Conservation (phyloP, 2,797 vertebrate species). For the Loriculus beryllinus region DNA sequence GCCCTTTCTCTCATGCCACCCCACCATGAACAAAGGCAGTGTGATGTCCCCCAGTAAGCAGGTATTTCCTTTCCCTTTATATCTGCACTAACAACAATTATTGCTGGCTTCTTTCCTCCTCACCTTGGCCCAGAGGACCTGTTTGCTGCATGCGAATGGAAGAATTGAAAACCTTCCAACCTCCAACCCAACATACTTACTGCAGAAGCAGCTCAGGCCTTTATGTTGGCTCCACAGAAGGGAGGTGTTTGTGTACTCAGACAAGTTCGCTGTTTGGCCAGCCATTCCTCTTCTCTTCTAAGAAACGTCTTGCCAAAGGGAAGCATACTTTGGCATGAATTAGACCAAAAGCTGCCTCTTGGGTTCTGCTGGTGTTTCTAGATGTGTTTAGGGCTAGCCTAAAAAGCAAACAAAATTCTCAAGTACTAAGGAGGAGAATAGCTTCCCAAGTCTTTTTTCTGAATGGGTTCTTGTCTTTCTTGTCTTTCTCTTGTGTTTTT, state of each 20-base stretch:
- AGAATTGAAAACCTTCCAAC: not conserved
- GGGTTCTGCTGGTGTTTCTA: not conserved
- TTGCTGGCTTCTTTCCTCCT: not conserved
- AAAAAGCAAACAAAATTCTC: not conserved
- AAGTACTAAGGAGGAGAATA: not conserved
- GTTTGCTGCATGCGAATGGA: not conserved
- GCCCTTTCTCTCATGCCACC: not conserved
- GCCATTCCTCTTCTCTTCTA: not conserved
- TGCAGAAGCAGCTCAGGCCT: not conserved
- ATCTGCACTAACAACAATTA: not conserved
- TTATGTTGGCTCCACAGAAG: not conserved
- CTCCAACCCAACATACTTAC: fast-evolving
- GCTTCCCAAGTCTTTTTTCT: not conserved
- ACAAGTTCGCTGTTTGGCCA: not conserved
- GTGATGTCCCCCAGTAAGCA: not conserved
- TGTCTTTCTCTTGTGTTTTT: not conserved
- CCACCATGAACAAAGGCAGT: not conserved
- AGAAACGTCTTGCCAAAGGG: not conserved
- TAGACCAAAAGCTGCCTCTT: not conserved
- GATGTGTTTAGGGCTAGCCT: not conserved
- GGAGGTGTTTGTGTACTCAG: not conserved
- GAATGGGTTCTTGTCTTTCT: not conserved
- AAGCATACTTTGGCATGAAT: not conserved
- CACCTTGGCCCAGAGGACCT: not conserved
- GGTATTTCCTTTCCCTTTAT: not conserved